These are phyloP conservation scores for Ormyrus labotus DNA, from an alignment of 2,888 invertebrate species.

Conservation along the genomic window DNA sequence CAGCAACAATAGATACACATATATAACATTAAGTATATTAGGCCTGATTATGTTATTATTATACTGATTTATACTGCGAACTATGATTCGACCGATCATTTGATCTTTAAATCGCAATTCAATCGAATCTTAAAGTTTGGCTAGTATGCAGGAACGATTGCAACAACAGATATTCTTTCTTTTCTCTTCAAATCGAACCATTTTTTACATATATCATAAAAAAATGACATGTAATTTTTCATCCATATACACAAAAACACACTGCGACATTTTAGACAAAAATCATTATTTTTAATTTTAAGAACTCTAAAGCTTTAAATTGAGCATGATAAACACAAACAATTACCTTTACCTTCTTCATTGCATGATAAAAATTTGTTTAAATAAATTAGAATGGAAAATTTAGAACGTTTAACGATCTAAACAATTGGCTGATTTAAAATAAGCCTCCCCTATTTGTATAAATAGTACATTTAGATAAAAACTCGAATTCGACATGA, in stretches of 20 bases:
- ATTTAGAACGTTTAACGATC: constrained; percentile 38
- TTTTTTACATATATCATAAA: constrained; percentile 7
- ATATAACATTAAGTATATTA: constrained; percentile 74
- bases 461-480: constrained; percentile 56
- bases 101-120: constrained; percentile 30
- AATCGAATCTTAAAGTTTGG: constrained; percentile 47
- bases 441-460: constrained; percentile 31
- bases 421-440: constrained; percentile 37
- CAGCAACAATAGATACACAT: constrained; percentile 73
- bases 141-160: constrained; percentile 51
- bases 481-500: constrained; percentile 50
- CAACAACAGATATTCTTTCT: constrained; percentile 49
- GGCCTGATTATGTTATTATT: constrained; percentile 73
- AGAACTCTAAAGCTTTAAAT: constrained; percentile 44
- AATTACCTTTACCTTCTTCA: constrained; percentile 19
- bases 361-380: constrained; percentile 29
- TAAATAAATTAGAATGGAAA: constrained; percentile 38
- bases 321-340: constrained; percentile 52
- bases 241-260: constrained; percentile 26
- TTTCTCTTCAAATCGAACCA: constrained; percentile 36
- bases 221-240: constrained; percentile 33
- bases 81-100: constrained; percentile 51
- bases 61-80: constrained; percentile 58
- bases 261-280: constrained; percentile 7
- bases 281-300: constrained; percentile 20